Evolutionary conservation across 1,140 invertebrate genomes (phyloP).

Genomic region (Phymorhynchus buccinoides): DNA sequence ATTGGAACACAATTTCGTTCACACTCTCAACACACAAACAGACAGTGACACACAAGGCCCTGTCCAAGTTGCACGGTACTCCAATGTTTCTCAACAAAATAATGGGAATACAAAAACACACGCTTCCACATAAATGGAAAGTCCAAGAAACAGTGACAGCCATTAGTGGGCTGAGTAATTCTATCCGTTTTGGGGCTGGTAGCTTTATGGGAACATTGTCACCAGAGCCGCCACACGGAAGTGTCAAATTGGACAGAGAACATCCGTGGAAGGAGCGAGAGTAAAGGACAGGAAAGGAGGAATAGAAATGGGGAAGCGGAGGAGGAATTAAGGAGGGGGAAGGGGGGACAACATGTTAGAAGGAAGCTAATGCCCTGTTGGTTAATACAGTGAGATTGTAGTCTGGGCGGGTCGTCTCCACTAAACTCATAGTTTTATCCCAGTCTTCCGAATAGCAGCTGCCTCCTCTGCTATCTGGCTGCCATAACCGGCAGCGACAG

Average conservation of each 20-base stretch:
- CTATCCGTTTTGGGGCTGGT: background rate
- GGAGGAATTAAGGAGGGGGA: background rate
- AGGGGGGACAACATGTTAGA: background rate
- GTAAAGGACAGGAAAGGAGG: background rate
- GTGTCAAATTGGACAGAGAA: constrained; percentile 19
- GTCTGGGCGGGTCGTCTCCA: too few species aligned
- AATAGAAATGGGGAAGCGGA: background rate
- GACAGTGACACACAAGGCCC: background rate
- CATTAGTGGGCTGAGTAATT: background rate
- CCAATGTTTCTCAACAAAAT: background rate
- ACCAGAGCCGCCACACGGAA: background rate
- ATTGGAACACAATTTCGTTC: background rate
- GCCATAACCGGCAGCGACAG: too few species aligned
- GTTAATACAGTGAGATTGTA: too few species aligned
- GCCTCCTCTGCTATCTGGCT: too few species aligned
- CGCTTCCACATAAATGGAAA: too few species aligned
- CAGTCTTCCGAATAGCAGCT: too few species aligned
- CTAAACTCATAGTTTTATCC: too few species aligned
- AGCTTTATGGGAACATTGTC: background rate
- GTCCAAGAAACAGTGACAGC: too few species aligned
- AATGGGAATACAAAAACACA: background rate
- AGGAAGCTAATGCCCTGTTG: too few species aligned
- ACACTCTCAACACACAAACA: background rate
- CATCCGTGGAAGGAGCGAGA: background rate
- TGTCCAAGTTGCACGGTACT: background rate